Conservation (phyloP, 2,797 vertebrate species). For the Pagetopsis macropterus region DNA sequence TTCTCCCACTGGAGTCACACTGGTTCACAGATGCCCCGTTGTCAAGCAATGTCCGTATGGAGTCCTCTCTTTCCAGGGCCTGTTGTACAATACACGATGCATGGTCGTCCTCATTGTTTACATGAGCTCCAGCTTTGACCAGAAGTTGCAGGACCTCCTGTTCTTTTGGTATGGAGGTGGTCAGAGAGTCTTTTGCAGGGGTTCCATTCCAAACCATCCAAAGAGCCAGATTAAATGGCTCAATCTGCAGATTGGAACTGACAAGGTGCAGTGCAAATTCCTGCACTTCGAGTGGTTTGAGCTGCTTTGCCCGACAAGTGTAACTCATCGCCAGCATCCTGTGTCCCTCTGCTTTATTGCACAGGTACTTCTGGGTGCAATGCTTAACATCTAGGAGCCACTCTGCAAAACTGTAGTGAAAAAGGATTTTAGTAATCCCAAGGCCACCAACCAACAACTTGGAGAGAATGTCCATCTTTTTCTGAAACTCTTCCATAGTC, state of each 20-base stretch:
- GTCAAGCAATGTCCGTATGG: slow-evolving; percentile 93
- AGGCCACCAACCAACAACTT: slow-evolving; percentile 94
- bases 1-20: slow-evolving; percentile 92
- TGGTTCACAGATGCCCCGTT: slow-evolving; percentile 96
- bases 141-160: slow-evolving; percentile 97
- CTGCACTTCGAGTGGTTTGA: slow-evolving; percentile 93
- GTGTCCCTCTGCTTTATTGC: slow-evolving; percentile 96
- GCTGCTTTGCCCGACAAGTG: slow-evolving; percentile 93
- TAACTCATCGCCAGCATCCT: slow-evolving; percentile 98
- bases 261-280: slow-evolving; percentile 97
- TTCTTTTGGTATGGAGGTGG: slow-evolving; percentile 93
- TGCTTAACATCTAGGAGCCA: slow-evolving; percentile 99
- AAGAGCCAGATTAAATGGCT: slow-evolving; percentile 92
- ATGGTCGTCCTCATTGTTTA: slow-evolving; percentile 93
- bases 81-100: slow-evolving; percentile 94
- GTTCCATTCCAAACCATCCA: slow-evolving; percentile 99
- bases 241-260: slow-evolving; percentile 93
- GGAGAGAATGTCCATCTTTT: slow-evolving; percentile 96
- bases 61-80: slow-evolving; percentile 96
- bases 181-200: slow-evolving; percentile 94
- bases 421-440: slow-evolving; percentile 93
- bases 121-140: slow-evolving; percentile 96
- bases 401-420: slow-evolving; percentile 98
- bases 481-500: slow-evolving; percentile 97
- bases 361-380: slow-evolving; percentile 98